Conservation (phyloP, 2,113 vertebrate species). For the Callaeas wilsoni region DNA sequence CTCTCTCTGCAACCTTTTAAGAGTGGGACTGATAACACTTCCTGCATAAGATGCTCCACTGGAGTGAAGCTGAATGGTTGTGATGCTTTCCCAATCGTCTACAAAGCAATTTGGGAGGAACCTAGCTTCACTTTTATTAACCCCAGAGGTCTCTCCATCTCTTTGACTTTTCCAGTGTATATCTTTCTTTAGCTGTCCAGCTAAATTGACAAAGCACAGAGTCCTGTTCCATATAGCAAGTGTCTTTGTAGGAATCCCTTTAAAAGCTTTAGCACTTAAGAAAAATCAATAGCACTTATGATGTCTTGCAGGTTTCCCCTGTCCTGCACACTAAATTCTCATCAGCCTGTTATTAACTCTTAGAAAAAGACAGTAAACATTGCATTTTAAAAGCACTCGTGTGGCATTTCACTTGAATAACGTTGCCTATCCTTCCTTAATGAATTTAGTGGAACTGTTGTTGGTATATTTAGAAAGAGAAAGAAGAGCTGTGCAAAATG, state of each 20-base stretch:
- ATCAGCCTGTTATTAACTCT: slow-evolving; percentile 43
- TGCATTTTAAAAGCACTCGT: neutral
- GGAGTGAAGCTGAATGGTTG: slow-evolving; percentile 8
- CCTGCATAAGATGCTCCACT: neutral
- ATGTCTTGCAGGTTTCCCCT: slow-evolving; percentile 45
- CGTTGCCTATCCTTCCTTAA: neutral
- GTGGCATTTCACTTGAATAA: slow-evolving; percentile 7
- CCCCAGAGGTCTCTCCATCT: slow-evolving; percentile 50
- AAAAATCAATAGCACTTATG: slow-evolving; percentile 71
- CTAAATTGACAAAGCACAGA: slow-evolving; percentile 50
- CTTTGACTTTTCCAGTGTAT: slow-evolving; percentile 43
- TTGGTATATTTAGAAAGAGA: neutral
- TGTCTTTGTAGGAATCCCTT: slow-evolving; percentile 46
- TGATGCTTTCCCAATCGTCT: slow-evolving; percentile 50
- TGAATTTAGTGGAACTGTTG: neutral
- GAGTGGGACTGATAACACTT: slow-evolving; percentile 10
- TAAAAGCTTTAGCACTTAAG: slow-evolving; percentile 73
- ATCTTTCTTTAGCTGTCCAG: slow-evolving; percentile 41
- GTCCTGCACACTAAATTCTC: slow-evolving; percentile 54
- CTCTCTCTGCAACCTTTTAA: slow-evolving; percentile 6
- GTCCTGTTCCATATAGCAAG: neutral
- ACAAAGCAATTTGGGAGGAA: slow-evolving; percentile 45
- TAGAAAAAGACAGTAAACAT: slow-evolving; percentile 40
- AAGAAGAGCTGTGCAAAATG: neutral
- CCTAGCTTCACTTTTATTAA: slow-evolving; percentile 58